Evolutionary conservation across 1,140 invertebrate genomes (phyloP).

Genomic region (Atta colombica): DNA sequence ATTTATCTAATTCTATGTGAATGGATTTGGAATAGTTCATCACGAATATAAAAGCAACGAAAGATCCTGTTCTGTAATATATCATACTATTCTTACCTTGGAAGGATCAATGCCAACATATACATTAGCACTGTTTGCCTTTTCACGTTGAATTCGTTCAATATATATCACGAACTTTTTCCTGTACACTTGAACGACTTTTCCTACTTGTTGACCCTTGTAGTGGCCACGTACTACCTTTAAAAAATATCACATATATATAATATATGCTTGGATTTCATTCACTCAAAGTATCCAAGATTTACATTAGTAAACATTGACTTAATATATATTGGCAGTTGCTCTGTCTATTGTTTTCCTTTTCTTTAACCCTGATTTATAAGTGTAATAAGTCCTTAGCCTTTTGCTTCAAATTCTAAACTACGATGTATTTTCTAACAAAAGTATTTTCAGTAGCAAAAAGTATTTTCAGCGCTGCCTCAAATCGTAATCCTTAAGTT

Average conservation of each 20-base stretch:
- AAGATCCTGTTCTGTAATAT: neutral
- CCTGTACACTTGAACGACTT: conserved; percentile 99
- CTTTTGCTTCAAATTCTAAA: too few relatives aligned
- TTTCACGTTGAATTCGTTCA: conserved; percentile 99
- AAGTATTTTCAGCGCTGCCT: too few relatives aligned
- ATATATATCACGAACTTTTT: conserved; percentile 99
- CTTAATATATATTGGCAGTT: too few relatives aligned
- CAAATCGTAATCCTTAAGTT: too few relatives aligned
- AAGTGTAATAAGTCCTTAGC: too few relatives aligned
- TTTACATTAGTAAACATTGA: too few relatives aligned
- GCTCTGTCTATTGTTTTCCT: too few relatives aligned
- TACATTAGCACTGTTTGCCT: conserved; percentile 99
- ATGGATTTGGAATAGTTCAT: conserved; percentile 84
- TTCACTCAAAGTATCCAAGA: too few relatives aligned
- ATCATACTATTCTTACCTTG: conserved; percentile 90
- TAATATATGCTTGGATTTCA: neutral
- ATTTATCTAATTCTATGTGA: conserved; percentile 81
- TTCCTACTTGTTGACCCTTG: conserved; percentile 99
- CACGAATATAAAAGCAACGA: conserved; percentile 67
- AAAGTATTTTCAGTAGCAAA: too few relatives aligned
- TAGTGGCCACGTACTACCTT: conserved; percentile 98
- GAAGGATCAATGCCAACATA: conserved; percentile 99
- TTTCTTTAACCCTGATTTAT: too few relatives aligned
- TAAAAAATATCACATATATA: conserved; percentile 60
- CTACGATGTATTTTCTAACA: too few relatives aligned